phyloP scores from a whole-genome alignment of 2,797 vertebrate species.

The Cuculus canorus region DNA sequence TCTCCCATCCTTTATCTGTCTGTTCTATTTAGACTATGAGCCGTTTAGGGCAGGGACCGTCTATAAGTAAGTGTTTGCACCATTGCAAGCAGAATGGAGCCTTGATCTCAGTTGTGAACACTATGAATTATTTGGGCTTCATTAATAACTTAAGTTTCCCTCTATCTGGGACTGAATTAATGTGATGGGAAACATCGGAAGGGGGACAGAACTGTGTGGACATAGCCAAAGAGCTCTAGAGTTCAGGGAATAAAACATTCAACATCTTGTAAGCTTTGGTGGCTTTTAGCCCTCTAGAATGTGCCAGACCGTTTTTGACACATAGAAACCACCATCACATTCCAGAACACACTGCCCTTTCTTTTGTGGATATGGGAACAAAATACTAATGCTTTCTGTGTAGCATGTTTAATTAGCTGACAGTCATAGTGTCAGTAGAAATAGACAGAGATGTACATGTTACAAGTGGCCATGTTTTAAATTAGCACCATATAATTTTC shows the following conservation, averaged over 20 bases:
- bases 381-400: neutral
- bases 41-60: slow-evolving; percentile 24
- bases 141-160: slow-evolving; percentile 1
- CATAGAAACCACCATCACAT: neutral
- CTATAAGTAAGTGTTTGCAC: neutral
- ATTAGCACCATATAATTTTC: slow-evolving; percentile 52
- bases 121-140: neutral
- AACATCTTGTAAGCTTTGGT: fast-evolving
- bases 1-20: slow-evolving; percentile 16
- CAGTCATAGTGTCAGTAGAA: neutral
- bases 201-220: neutral
- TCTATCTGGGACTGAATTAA: neutral
- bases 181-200: fast-evolving
- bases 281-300: neutral
- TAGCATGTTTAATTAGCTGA: slow-evolving; percentile 35
- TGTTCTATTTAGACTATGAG: slow-evolving; percentile 25
- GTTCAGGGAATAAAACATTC: neutral
- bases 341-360: neutral
- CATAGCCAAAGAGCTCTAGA: neutral
- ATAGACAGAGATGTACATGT: neutral
- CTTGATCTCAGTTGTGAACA: slow-evolving; percentile 47
- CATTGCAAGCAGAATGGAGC: neutral
- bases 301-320: neutral
- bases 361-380: neutral
- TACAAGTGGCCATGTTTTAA: slow-evolving; percentile 43